phyloP scores from a whole-genome alignment of 1,140 invertebrate genomes.

The Arion vulgaris region DNA sequence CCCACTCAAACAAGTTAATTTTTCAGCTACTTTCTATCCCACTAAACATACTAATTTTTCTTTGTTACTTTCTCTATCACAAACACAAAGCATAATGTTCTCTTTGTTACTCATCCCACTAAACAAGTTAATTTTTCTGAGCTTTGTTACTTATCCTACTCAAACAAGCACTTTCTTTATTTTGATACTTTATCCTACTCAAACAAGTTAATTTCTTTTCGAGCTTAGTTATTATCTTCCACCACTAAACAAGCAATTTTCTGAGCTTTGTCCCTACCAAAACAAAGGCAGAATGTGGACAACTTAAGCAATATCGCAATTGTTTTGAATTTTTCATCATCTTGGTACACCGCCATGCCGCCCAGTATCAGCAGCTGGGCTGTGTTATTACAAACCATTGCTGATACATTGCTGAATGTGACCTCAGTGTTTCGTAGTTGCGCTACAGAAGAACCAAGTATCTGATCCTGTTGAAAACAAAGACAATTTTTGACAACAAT shows the following conservation, averaged over 20 bases:
- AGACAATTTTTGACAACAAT: too few relatives aligned
- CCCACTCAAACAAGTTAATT: too few relatives aligned
- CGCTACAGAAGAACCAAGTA: constrained; percentile 52
- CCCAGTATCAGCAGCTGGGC: constrained; percentile 55
- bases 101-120: too few relatives aligned
- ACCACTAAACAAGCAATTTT: background rate
- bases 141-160: too few relatives aligned
- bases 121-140: too few relatives aligned
- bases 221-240: background rate
- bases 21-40: too few relatives aligned
- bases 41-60: too few relatives aligned
- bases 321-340: constrained; percentile 51
- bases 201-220: too few relatives aligned
- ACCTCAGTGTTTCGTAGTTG: constrained; percentile 55
- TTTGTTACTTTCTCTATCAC: too few relatives aligned
- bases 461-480: constrained; percentile 49
- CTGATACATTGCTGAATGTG: constrained; percentile 54
- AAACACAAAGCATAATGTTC: too few relatives aligned
- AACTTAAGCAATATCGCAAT: constrained; percentile 55
- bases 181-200: too few relatives aligned
- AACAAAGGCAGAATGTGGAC: constrained; percentile 49
- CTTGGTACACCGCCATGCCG: constrained; percentile 56
- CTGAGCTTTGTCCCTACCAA: constrained; percentile 39
- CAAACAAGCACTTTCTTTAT: too few relatives aligned
- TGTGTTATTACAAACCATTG: constrained; percentile 52